Evolutionary conservation across 2,113 vertebrate genomes (phyloP).

Genomic region (Anhinga rufa): DNA sequence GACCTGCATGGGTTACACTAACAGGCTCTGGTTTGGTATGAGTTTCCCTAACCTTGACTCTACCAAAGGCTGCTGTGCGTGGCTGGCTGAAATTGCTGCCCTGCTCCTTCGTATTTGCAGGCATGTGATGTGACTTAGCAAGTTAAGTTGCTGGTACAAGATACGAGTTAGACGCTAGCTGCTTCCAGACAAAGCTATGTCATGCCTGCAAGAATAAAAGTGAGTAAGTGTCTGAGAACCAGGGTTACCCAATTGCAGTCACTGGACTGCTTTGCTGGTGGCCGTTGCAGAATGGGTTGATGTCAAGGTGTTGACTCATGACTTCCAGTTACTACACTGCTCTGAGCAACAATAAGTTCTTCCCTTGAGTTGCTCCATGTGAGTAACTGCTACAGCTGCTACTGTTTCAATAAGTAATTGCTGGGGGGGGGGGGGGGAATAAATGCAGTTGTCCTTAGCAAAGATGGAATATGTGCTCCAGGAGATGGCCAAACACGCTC

Average conservation of each 20-base stretch:
- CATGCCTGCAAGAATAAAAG: neutral
- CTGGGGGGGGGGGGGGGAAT: neutral
- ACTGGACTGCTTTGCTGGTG: neutral
- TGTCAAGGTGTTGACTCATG: conserved; percentile 43
- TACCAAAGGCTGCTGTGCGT: neutral
- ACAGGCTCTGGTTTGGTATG: neutral
- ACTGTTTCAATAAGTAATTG: neutral
- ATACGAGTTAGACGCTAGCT: neutral
- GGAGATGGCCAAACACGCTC: neutral
- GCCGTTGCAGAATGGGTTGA: neutral
- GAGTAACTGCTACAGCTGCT: neutral
- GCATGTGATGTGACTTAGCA: neutral
- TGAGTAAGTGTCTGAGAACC: conserved; percentile 40
- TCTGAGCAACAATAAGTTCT: neutral
- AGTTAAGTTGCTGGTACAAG: neutral
- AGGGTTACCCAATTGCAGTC: neutral
- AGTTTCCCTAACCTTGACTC: neutral
- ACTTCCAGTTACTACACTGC: neutral
- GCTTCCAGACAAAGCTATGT: neutral
- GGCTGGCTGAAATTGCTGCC: neutral
- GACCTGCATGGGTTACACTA: neutral
- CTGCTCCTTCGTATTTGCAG: neutral
- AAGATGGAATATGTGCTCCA: neutral
- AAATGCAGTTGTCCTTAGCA: neutral
- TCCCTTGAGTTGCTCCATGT: neutral